These are phyloP conservation scores for Caranx ignobilis DNA, from an alignment of 2,113 vertebrate species.

Conservation along the genomic window DNA sequence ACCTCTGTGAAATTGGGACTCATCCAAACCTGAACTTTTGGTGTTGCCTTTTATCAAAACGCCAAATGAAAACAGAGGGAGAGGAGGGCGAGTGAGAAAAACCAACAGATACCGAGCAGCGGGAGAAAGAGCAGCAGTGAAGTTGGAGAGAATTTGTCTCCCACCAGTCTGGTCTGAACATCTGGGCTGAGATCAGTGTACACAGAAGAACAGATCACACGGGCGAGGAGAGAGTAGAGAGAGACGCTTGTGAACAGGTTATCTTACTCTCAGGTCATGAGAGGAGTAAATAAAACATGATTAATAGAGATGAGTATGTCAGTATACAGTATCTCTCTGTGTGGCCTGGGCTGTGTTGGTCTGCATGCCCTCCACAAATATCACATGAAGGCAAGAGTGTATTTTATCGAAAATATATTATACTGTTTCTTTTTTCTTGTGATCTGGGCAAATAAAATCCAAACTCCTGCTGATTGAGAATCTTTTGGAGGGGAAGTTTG, in stretches of 20 bases:
- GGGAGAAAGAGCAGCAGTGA: not conserved
- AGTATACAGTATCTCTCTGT: conserved; percentile 1
- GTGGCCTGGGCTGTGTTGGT: not conserved
- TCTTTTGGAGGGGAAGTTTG: not conserved
- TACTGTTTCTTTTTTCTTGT: too few relatives aligned
- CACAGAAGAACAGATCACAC: not conserved
- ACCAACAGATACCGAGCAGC: conserved; percentile 27
- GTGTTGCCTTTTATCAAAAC: conserved; percentile 59
- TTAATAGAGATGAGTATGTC: not conserved
- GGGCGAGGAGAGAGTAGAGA: not conserved
- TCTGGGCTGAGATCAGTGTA: conserved; percentile 12
- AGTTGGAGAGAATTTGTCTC: conserved; percentile 11
- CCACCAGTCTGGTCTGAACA: conserved; percentile 4
- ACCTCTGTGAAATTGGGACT: conserved; percentile 48
- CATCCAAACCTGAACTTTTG: conserved; percentile 51
- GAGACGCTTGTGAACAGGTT: not conserved
- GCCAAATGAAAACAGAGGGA: conserved; percentile 49
- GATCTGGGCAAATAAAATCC: too few relatives aligned
- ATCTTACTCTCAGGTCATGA: not conserved
- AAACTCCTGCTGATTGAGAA: not conserved
- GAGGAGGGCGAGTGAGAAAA: conserved; percentile 5
- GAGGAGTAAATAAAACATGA: not conserved
- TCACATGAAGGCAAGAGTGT: too few relatives aligned
- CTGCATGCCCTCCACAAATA: too few relatives aligned
- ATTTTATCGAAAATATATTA: too few relatives aligned